Base-by-base conservation (phyloP, 1,140 invertebrate species). In the Ceratoteleas bidentatus region DNA sequence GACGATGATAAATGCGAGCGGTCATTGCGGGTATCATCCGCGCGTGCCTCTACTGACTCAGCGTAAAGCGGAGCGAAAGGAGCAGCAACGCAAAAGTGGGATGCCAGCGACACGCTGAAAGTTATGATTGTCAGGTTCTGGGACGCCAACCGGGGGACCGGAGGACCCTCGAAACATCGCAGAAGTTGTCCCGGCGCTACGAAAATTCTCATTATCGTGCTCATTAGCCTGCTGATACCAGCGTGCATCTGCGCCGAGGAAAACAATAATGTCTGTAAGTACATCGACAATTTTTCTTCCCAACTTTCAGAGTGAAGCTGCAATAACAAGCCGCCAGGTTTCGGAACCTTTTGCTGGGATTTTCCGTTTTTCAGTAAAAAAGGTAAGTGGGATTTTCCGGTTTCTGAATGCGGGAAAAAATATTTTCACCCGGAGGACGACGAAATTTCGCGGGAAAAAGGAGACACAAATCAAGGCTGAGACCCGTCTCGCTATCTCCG, bases 251-350 rank as follows among this genome's bases (percentile, higher is more conserved):
- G 57, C 61, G 85, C 74, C 8, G 88, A 90, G 68, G 87, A 85
- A 79, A 90, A 79, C 82, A 87, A 87, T 64, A 79, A 89, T 24
- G 24, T 24, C 61, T 88, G 89, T 90, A 58, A 90, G 89, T 90
- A 36, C 34, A 40, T 40, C 10, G 36, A 40, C 36, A 40, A 40
- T 11, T 40, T 40, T 40, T 40, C 36, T 24, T 24, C 24, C 1
- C 24, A 24, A 24, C 24, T 24, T 24, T 24, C 24, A 24, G 24
- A 24, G 4, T 4, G 1, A 24, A 24, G 24, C 24, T 24, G 24
- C 4, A 24, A 24, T 24, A 24, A 24, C 24, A 4, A 24, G 24
- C 1, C 24, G 4, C 24, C 24, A 4, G 1, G 1, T 24, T 1
- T 24, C 24, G 24, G 24, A n/a, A n/a, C n/a, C n/a, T n/a, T n/a